A percentile compares a stretch with the other conserved stretches of the same genome.
phyloP scores from a whole-genome alignment of 2,113 vertebrate species.

The Podarcis raffonei region DNA sequence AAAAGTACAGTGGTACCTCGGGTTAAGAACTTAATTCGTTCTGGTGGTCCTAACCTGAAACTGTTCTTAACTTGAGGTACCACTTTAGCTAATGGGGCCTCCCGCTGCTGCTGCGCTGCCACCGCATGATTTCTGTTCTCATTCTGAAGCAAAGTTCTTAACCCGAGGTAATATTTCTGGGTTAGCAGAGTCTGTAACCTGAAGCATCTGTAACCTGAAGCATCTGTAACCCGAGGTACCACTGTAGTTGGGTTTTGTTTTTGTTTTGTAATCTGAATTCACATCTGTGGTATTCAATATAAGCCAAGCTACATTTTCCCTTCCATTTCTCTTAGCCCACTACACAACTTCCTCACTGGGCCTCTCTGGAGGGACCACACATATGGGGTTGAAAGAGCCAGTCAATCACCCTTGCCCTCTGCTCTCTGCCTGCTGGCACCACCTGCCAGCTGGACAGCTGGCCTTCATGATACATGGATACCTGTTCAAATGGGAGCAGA shows the following conservation, averaged over 20 bases:
- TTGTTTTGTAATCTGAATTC: neutral
- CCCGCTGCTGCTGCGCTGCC: too few relatives aligned
- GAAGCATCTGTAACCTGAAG: too few relatives aligned
- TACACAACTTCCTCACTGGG: neutral
- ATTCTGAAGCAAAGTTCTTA: too few relatives aligned
- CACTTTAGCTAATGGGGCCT: too few relatives aligned
- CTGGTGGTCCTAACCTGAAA: too few relatives aligned
- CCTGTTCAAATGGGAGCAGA: slow-evolving; percentile 8
- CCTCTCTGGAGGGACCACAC: neutral
- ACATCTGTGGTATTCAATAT: neutral
- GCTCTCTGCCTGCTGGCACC: neutral
- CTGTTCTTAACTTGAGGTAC: too few relatives aligned
- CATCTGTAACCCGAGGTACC: too few relatives aligned
- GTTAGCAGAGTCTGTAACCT: too few relatives aligned
- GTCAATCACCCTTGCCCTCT: neutral
- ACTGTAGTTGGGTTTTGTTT: neutral
- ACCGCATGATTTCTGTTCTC: too few relatives aligned
- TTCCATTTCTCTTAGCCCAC: neutral
- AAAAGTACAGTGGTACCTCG: neutral
- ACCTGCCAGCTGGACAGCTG: slow-evolving; percentile 15
- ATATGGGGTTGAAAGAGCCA: slow-evolving; percentile 1
- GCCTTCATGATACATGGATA: neutral
- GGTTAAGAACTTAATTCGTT: too few relatives aligned
- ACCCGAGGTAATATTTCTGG: too few relatives aligned
- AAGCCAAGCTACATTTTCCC: neutral